Base-by-base conservation (phyloP, 2,888 invertebrate species). In the Pyrrhopygopsis socrates region DNA sequence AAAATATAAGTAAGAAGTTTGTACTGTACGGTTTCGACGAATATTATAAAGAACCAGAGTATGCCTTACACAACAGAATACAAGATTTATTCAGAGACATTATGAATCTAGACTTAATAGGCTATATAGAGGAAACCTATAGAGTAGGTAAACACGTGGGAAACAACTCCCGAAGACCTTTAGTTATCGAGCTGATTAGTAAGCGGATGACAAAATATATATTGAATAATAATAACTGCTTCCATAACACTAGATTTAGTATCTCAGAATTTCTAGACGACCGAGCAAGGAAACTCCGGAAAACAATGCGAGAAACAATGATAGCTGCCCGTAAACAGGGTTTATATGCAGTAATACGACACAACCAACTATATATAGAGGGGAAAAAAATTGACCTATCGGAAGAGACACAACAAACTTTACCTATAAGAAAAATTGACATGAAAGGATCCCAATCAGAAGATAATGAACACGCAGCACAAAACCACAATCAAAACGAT, bases 161-260 rank as follows among this genome's bases (percentile, higher is more conserved):
- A 24, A 41, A 45, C 3, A 70, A 45, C 29, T 13, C 27, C 2
- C 24, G n/a, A 15, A 29, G 70, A 5, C 70, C 70, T 18, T 6
- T 71, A 8, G 50, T 50, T 50, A 29, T 71, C 5, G 70, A 71
- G 20, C 20, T 71, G 9, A 24, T 71, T 27, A 71, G 45, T 20
- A 71, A 71, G 18, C 9, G 50, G 50, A 71, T 71, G 70, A 50
- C 50, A 18, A 71, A 71, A 71, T 50, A 71, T 41, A 41, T 70
- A 70, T 24, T 70, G 13, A 3, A 22, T 18, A 70, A 70, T 18
- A 24, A 11, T 34, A 71, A 20, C 5, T 18, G n/a, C 45, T 50
- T 70, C 27, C 24, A 45, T 27, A 29, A 24, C 6, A 70, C 70
- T 8, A n/a, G 27, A 45, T 18, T 70, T 15, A 22, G 20, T 45